Base-by-base conservation (phyloP, 1,140 invertebrate genomes). In the Melitaea cinxia region DNA sequence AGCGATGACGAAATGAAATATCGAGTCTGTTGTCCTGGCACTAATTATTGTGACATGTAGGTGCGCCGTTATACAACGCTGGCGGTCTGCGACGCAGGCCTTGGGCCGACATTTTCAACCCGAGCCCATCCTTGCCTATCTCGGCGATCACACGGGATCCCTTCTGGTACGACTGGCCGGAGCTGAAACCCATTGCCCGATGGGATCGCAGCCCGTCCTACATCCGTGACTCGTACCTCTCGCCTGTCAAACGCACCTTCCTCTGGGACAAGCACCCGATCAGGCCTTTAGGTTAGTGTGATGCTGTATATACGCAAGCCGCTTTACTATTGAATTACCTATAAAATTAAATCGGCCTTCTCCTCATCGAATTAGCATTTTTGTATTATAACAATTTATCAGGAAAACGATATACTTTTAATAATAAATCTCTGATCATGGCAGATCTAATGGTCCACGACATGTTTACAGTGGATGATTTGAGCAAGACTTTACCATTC, bases 261-360 rank as follows among this genome's bases (percentile, higher is more conserved):
- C 93, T 97, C 73, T 97, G 96, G 96, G 95, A 95, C 84, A 94
- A 95, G 91, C 96, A 97, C 90, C 96, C 96, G 80, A 94, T 96
- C 88, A 95, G 96, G 92, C 95, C 96, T 85, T 95, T 96, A 89
- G 96, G 91, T 92, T 88, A 91, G 88, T 91, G 75, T 63, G 65
- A 61, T 67, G 80, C 83, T 86, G 78, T 85, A 83, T 61, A 84
- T 85, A 78, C 19, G 72, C 73, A 63, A 74, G 65, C 42, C 58
- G 67, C 80, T 76, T 75, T 74, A 62, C 57, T 60, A 72, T 50
- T 61, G 58, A n/a, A n/a, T n/a, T n/a, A 83, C 75, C 75, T 88
- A 80, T 86, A 86, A 30, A n/a, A n/a, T n/a, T n/a, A 80, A 79
- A 80, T 62, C 78, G 77, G 81, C 81, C 72, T 70, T 56, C 42